Base-by-base conservation (phyloP, 1,140 invertebrate species). In the Pogonognathellus flavescens region DNA sequence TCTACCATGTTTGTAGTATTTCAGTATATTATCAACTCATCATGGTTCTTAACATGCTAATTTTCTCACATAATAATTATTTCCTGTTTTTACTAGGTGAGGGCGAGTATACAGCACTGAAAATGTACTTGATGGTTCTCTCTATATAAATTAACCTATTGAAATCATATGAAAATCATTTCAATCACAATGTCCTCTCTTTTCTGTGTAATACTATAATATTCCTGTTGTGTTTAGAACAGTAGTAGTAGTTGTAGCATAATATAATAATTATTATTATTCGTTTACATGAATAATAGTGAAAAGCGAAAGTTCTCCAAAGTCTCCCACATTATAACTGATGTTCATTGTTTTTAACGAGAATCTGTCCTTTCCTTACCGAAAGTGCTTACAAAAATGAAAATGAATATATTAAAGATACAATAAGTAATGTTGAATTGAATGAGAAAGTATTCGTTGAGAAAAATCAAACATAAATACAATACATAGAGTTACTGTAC, bases 331-430 rank as follows among this genome's bases (percentile, higher is more conserved):
- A 76, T 41, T 31, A 76, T 41, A n/a, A n/a, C 10, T 76, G 16
- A 13, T 41, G 31, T 16, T 50, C n/a, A 76, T 41, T 41, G 31
- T 41, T 41, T 6, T 41, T 41, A 3, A 41, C 31, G 31, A 41
- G 31, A 41, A 41, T 41, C 31, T 41, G 31, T 50, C 70, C 70
- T 76, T 76, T 76, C 70, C 70, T 76, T 76, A 76, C 70, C 70
- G 70, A 76, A 76, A 76, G 70, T 31, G 70, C 25, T 76, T 76
- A 76, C 31, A 76, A 72, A 72, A 76, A 76, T 76, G 41, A 76
- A 76, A 41, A 76, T 41, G 14, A 76, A 76, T 76, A 76, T 31
- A 70, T 60, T 18, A 66, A 25, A 16, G 49, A 76, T 76, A 76
- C 70, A 76, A 41, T 9, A 59, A 9, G 18, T 5, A 60, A n/a